phyloP scores from a whole-genome alignment of 2,888 invertebrate species.

The Idaea straminata region DNA sequence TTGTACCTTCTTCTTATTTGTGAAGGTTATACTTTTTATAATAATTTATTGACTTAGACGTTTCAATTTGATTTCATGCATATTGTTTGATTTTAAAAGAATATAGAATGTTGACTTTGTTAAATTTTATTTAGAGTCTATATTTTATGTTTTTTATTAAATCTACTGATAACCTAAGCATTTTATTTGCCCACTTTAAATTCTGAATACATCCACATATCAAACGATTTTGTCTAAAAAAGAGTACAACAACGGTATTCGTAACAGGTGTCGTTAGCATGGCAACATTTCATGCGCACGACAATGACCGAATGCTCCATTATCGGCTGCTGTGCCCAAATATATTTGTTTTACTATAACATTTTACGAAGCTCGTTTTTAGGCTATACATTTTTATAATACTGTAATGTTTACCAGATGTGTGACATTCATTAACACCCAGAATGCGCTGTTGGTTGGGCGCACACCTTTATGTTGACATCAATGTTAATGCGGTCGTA shows the following conservation, averaged over 20 bases:
- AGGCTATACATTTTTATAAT: slow-evolving; percentile 18
- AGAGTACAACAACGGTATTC: slow-evolving; percentile 30
- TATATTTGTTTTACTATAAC: slow-evolving; percentile 17
- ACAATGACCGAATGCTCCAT: slow-evolving; percentile 35
- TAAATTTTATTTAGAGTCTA: too few species aligned
- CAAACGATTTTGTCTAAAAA: slow-evolving; percentile 33
- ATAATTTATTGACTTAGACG: too few species aligned
- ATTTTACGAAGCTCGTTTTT: slow-evolving; percentile 4
- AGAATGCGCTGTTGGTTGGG: neutral
- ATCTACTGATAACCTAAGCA: too few species aligned
- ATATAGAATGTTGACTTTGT: too few species aligned
- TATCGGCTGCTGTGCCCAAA: slow-evolving; percentile 16
- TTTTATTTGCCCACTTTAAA: neutral
- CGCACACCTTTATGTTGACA: neutral
- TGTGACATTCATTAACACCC: neutral
- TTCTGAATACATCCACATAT: slow-evolving; percentile 26
- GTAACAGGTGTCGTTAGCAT: slow-evolving; percentile 47
- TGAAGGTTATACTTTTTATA: too few species aligned
- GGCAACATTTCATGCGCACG: slow-evolving; percentile 40
- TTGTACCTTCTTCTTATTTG: too few species aligned
- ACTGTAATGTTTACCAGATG: slow-evolving; percentile 13
- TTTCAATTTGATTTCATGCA: too few species aligned
- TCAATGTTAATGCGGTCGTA: neutral
- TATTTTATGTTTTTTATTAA: too few species aligned
- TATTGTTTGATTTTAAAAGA: too few species aligned